Percentiles rank a stretch among this genome's conserved stretches.
Evolutionary conservation across 1,140 invertebrate genomes (phyloP).

Genomic region (Panulirus ornatus): DNA sequence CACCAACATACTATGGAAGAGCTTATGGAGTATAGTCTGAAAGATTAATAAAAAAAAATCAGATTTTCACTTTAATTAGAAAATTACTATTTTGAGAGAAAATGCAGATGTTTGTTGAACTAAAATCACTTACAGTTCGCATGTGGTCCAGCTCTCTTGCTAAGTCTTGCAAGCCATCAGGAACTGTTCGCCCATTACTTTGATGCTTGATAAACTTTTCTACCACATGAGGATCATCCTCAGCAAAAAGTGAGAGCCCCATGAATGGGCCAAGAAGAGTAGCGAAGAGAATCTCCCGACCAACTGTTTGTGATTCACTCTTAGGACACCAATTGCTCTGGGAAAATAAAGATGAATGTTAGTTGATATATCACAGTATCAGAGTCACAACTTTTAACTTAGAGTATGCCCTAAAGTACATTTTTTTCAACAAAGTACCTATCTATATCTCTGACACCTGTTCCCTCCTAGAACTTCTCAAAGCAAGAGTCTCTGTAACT

Average conservation of each 20-base stretch:
- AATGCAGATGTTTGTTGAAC: background rate
- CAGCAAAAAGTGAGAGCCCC: constrained; percentile 92
- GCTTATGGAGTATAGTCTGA: constrained; percentile 85
- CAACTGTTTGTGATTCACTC: constrained; percentile 83
- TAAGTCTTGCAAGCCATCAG: constrained; percentile 54
- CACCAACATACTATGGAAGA: constrained; percentile 90
- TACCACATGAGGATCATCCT: constrained; percentile 91
- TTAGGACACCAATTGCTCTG: constrained; percentile 88
- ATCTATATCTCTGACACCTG: too few relatives aligned
- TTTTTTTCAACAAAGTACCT: too few relatives aligned
- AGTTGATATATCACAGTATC: too few relatives aligned
- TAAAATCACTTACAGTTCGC: constrained; percentile 45
- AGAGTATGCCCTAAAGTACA: too few relatives aligned
- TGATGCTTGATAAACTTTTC: constrained; percentile 81
- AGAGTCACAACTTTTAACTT: too few relatives aligned
- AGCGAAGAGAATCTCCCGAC: constrained; percentile 89
- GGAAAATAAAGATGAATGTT: too few relatives aligned
- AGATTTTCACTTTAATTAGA: background rate
- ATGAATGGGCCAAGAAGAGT: constrained; percentile 94
- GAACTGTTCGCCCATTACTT: constrained; percentile 58
- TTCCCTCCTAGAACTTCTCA: too few relatives aligned
- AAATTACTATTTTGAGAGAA: background rate
- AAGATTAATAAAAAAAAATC: constrained; percentile 56
- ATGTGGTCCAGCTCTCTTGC: constrained; percentile 67
- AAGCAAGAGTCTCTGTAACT: too few relatives aligned